Percentiles rank a stretch among this genome's conserved stretches.
Evolutionary conservation across 2,113 vertebrate genomes (phyloP).

Genomic region (Rattus norvegicus): DNA sequence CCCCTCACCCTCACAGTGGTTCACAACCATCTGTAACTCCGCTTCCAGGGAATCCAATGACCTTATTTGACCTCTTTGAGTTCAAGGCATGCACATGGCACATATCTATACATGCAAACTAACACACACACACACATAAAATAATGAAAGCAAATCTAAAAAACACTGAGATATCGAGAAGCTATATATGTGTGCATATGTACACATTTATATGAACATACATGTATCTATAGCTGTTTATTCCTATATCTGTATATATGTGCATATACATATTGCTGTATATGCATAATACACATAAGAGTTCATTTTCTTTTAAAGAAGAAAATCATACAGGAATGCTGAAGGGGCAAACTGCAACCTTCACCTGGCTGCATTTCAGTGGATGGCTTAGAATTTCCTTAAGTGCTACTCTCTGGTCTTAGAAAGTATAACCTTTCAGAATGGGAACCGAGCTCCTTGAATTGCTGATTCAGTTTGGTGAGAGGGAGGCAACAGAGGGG

Average conservation of each 20-base stretch:
- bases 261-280: not conserved
- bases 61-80: not conserved
- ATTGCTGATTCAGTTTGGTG: constrained; percentile 30
- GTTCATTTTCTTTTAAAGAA: not conserved
- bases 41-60: not conserved
- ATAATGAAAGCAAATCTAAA: not conserved
- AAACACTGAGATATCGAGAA: not conserved
- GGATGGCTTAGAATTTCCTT: constrained; percentile 36
- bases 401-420: constrained; percentile 43
- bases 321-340: not conserved
- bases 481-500: constrained; percentile 30
- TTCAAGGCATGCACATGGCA: not conserved
- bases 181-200: not conserved
- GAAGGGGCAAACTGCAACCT: not conserved
- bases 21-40: not conserved
- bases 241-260: not conserved
- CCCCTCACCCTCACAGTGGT: not conserved
- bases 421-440: constrained; percentile 64
- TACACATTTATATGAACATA: not conserved
- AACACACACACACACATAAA: not conserved
- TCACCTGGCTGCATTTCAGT: constrained; percentile 1
- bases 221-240: too few relatives aligned
- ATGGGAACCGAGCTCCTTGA: not conserved
- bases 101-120: not conserved
- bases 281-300: not conserved